Base-by-base conservation (phyloP, 2,888 invertebrate species). In the Dusona sp. region DNA sequence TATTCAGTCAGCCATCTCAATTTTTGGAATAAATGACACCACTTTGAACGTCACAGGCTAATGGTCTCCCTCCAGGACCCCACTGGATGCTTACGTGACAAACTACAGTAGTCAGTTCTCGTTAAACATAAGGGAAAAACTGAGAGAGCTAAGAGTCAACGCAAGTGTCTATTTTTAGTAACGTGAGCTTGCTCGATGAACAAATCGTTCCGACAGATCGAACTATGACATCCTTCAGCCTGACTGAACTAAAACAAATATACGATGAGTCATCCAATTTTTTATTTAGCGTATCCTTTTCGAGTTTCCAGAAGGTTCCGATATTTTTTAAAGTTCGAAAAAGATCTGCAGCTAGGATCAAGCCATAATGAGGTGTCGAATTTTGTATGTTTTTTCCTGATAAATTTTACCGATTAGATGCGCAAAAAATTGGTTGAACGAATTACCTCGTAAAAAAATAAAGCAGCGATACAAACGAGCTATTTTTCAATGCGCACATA, bases 101-200 rank as follows among this genome's bases (percentile, higher is more conserved):
- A 45, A 61, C 11, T 22, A 82, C 89, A 90, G 89, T 89, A 89
- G 29, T 70, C n/a, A 25, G 36, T 33, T 13, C 75, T 38, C 81
- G 38, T 57, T 29, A 22, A n/a, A 51, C 89, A 85, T 73, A 80
- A 75, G 84, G 65, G 79, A 78, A 73, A 84, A 86, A 75, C 84
- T 54, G 74, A 84, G 82, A 84, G 82, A 86, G 82, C 79, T 89
- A 91, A 90, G 89, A 90, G 2, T 11, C 2, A 90, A 92, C 90
- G 89, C 90, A 89, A 90, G 88, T 86, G 83, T 79, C 86, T 90
- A 89, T 89, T 90, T 90, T 89, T 86, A 87, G 87, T 65, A 72
- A 54, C 80, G 84, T 86, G 77, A 78, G 42, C n/a, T 78, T 19
- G 42, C 73, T 22, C 84, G 77, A 84, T 80, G 84, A 79, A 54